Evolutionary conservation across 2,888 invertebrate species (phyloP).

Genomic region (Eledone cirrhosa): DNA sequence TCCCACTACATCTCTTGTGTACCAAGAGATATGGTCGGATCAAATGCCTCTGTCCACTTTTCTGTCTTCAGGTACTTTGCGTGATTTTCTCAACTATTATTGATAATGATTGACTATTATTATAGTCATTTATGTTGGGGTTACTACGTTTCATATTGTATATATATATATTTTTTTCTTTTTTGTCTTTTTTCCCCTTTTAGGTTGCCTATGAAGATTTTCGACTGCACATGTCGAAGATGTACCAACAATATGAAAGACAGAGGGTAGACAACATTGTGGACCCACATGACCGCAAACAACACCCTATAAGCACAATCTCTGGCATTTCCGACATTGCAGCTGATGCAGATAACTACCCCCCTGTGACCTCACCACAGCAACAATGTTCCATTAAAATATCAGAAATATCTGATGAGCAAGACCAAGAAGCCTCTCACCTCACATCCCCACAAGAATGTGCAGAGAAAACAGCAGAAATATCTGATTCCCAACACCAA

Average conservation of each 20-base stretch:
- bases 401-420: slow-evolving; percentile 50
- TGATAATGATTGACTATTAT: too few relatives aligned
- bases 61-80: too few relatives aligned
- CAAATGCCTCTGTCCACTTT: too few relatives aligned
- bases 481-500: slow-evolving; percentile 36
- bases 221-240: slow-evolving; percentile 94
- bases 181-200: slow-evolving; percentile 39
- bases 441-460: slow-evolving; percentile 50
- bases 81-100: too few relatives aligned
- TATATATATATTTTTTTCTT: too few relatives aligned
- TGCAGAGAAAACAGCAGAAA: slow-evolving; percentile 57
- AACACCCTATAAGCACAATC: slow-evolving; percentile 93
- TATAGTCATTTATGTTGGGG: too few relatives aligned
- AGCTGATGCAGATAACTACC: slow-evolving; percentile 31
- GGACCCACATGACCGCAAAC: slow-evolving; percentile 90
- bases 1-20: too few relatives aligned
- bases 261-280: slow-evolving; percentile 94
- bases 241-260: slow-evolving; percentile 82
- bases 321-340: slow-evolving; percentile 74
- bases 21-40: too few relatives aligned
- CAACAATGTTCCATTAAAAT: slow-evolving; percentile 58
- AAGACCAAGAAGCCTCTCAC: slow-evolving; percentile 21
- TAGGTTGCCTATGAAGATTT: slow-evolving; percentile 98
- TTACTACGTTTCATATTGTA: too few relatives aligned
- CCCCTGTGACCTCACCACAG: slow-evolving; percentile 39